Base-by-base conservation (phyloP, 1,140 invertebrate species). In the Ericerus pela region DNA sequence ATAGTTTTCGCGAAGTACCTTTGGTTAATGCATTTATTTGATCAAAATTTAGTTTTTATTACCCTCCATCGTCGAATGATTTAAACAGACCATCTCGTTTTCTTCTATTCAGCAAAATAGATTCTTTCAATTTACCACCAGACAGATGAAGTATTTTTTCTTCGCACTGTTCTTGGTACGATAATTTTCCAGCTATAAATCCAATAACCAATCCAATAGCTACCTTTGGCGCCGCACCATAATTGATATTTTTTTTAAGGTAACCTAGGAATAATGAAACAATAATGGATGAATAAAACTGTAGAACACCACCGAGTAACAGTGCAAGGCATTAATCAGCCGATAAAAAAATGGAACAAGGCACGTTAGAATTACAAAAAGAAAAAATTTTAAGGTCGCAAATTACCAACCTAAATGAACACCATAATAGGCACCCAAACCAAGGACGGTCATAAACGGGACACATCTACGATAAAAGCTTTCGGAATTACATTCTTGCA, bases 101-200 rank as follows among this genome's bases (percentile, higher is more conserved):
- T 41, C 16, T 68, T 70, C 58, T 70, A 69, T 56, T 67, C 60
- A 79, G 76, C 6, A 74, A 79, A 12, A 82, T 22, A 3, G 41
- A 3, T 47, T 47, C 41, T 24, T 47, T 47, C 11, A 47, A 66
- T 56, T 66, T 68, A 67, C 75, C 76, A 59, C 78, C 72, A 5
- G 82, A 82, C 24, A 85, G 65, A 10, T 75, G 72, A 79, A 87
- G 82, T 1, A 87, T 68, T 67, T 84, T 85, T 58, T 85, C 81
- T 3, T 79, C 77, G 66, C 82, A 85, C 58, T 74, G 76, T 36
- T 69, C 65, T 65, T 83, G 80, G 62, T 86, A 87, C 1, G 82
- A 85, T 36, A 85, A 69, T 69, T 85, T 85, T 2, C 84, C 84
- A 1, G 82, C 38, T 62, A 86, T 77, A 68, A 84, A 86, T 6